These are phyloP conservation scores for Hipposideros larvatus DNA, from an alignment of 2,797 vertebrate species.

Conservation along the genomic window DNA sequence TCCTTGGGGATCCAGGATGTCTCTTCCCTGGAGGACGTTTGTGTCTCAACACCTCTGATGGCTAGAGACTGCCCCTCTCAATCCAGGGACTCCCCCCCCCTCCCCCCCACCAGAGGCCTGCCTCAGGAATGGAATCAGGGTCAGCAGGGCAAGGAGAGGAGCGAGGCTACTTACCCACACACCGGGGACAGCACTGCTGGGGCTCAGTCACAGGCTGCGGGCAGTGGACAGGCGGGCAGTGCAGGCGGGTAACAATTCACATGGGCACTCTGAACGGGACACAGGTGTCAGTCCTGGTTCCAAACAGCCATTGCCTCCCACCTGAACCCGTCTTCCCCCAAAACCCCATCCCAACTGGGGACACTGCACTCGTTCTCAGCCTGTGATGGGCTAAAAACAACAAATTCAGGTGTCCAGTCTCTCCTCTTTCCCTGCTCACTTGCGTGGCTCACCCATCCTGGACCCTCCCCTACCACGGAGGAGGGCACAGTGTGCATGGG, in stretches of 20 bases:
- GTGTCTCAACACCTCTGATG: not conserved
- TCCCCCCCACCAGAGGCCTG: not conserved
- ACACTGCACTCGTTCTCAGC: not conserved
- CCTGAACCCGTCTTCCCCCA: not conserved
- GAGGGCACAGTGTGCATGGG: no score
- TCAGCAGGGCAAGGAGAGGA: not conserved
- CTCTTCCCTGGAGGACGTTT: not conserved
- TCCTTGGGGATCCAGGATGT: not conserved
- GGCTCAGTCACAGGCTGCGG: constrained; percentile 92
- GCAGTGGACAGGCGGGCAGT: constrained; percentile 93
- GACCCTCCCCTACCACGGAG: not conserved
- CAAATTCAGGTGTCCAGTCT: not conserved
- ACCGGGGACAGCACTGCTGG: constrained; percentile 95
- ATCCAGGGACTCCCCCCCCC: not conserved
- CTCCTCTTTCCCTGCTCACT: not conserved
- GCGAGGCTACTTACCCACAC: constrained; percentile 90
- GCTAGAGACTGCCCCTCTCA: not conserved
- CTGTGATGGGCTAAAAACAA: not conserved
- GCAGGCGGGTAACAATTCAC: constrained; percentile 95
- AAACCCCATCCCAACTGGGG: not conserved
- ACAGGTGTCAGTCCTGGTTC: constrained; percentile 11
- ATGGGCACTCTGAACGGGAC: constrained; percentile 88
- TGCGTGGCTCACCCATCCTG: not conserved
- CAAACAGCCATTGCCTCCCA: not conserved
- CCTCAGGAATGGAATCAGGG: not conserved